Conservation (phyloP, 2,797 vertebrate genomes). For the Gallinago nigripennis region DNA sequence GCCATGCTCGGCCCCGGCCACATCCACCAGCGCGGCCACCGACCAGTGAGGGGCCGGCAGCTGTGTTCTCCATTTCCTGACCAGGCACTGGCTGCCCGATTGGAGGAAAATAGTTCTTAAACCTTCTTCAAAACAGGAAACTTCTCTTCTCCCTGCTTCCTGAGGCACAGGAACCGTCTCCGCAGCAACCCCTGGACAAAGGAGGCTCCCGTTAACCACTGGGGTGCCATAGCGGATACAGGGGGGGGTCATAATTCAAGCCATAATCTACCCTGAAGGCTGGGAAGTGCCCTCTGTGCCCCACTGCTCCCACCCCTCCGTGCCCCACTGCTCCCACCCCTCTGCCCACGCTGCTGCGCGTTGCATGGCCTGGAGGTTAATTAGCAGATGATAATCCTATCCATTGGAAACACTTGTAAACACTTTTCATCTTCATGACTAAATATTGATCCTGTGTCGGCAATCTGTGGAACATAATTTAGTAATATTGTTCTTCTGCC, state of each 20-base stretch:
- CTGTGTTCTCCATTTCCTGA: conserved; percentile 85
- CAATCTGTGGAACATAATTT: not conserved
- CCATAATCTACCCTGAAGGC: not conserved
- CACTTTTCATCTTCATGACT: not conserved
- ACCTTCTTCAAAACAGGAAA: conserved; percentile 98
- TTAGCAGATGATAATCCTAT: not conserved
- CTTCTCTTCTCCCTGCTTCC: conserved; percentile 90
- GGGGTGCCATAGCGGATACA: conserved; percentile 29
- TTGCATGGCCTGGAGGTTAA: too few relatives aligned
- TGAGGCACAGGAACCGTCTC: conserved; percentile 93
- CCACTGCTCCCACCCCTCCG: not conserved
- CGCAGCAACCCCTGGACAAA: conserved; percentile 91
- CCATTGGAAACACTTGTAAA: not conserved
- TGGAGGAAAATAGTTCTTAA: conserved; percentile 91
- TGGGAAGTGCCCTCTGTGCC: not conserved
- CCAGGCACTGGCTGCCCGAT: conserved; percentile 85
- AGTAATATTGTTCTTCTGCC: not conserved
- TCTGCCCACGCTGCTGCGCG: too few relatives aligned
- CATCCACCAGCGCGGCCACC: not conserved
- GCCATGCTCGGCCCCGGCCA: not conserved
- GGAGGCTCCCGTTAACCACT: conserved; percentile 86
- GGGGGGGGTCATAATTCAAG: not conserved
- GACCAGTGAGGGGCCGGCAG: conserved; percentile 69
- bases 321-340: too few relatives aligned
- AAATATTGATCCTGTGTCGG: not conserved